These are phyloP conservation scores for Enteromius paludinosus DNA, from an alignment of 2,797 vertebrate genomes.

Conservation along the genomic window DNA sequence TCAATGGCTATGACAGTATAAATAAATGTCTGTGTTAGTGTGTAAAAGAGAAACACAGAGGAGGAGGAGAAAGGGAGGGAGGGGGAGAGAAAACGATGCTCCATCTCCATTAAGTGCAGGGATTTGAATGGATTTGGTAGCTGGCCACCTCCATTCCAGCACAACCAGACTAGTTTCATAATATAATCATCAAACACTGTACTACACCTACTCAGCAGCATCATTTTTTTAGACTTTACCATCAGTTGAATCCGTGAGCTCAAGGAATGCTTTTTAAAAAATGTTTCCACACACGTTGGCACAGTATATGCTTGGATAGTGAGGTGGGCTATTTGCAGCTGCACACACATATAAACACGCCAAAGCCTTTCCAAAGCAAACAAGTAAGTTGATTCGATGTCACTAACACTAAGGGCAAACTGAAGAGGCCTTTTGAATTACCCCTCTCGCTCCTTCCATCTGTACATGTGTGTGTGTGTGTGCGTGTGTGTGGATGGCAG, in stretches of 20 bases:
- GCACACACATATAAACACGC: background rate
- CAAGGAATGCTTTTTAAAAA: conserved; percentile 11
- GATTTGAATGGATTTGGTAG: conserved; percentile 60
- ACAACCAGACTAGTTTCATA: conserved; percentile 46
- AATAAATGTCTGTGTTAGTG: background rate
- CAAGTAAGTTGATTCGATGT: conserved; percentile 66
- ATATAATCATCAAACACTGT: conserved; percentile 45
- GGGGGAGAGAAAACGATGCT: conserved; percentile 27
- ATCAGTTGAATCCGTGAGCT: background rate
- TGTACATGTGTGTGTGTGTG: conserved; percentile 46
- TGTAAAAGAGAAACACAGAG: conserved; percentile 26
- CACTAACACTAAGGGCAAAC: conserved; percentile 61
- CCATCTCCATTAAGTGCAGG: conserved; percentile 47
- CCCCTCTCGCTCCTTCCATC: conserved; percentile 29
- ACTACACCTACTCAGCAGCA: conserved; percentile 1
- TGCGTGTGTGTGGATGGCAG: conserved; percentile 54
- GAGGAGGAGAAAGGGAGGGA: conserved; percentile 34
- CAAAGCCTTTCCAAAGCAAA: conserved; percentile 35
- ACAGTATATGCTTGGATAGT: background rate
- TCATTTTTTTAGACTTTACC: conserved; percentile 1
- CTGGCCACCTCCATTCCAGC: conserved; percentile 26
- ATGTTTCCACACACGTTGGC: background rate
- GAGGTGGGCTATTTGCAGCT: conserved; percentile 23
- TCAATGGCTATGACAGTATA: background rate
- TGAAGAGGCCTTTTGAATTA: conserved; percentile 27